Evolutionary conservation across 2,888 invertebrate species (phyloP).

Genomic region (Pollenia angustigena): DNA sequence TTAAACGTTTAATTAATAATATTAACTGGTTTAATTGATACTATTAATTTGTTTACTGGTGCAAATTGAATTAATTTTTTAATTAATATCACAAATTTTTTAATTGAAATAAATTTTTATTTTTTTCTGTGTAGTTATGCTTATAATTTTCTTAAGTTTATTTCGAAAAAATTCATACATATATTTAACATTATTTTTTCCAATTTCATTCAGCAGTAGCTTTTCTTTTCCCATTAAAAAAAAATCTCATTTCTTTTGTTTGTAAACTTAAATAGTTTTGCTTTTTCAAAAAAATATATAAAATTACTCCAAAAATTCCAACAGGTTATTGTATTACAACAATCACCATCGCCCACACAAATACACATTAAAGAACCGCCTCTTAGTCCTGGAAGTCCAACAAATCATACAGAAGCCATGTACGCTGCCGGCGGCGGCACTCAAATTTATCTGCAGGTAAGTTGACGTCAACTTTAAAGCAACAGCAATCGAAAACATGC

Average conservation of each 20-base stretch:
- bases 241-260: slow-evolving; percentile 38
- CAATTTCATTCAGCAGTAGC: slow-evolving; percentile 38
- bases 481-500: slow-evolving; percentile 35
- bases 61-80: too few relatives aligned
- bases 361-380: slow-evolving; percentile 83
- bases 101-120: too few relatives aligned
- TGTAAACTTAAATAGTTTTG: neutral
- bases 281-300: slow-evolving; percentile 17
- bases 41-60: too few relatives aligned
- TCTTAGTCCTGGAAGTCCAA: slow-evolving; percentile 83
- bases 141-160: neutral
- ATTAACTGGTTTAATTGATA: too few relatives aligned
- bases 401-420: slow-evolving; percentile 81
- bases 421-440: slow-evolving; percentile 84
- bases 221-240: neutral
- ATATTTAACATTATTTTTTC: slow-evolving; percentile 5
- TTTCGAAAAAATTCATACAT: too few relatives aligned
- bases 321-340: slow-evolving; percentile 84
- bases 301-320: slow-evolving; percentile 67
- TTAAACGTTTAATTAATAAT: too few relatives aligned
- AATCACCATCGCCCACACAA: slow-evolving; percentile 80
- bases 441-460: slow-evolving; percentile 85
- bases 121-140: too few relatives aligned
- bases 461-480: slow-evolving; percentile 70
- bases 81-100: too few relatives aligned